phyloP scores from a whole-genome alignment of 2,797 vertebrate species.

The Poeciliopsis infans region DNA sequence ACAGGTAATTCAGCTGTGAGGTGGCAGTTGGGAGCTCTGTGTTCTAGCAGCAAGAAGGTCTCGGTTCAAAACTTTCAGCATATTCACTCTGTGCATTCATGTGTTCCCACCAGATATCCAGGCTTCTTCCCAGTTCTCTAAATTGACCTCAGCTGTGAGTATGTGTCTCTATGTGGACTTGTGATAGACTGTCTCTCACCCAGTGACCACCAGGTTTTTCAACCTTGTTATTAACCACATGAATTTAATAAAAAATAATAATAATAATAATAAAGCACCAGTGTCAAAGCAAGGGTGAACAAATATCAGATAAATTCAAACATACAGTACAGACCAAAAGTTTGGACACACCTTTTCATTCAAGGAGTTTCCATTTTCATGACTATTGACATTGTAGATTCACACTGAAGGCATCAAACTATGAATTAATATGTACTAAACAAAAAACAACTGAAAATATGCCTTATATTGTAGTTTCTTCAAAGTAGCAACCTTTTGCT shows the following conservation, averaged over 20 bases:
- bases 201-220: neutral
- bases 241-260: too few relatives aligned
- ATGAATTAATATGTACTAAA: too few relatives aligned
- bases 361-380: too few relatives aligned
- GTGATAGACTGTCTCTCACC: neutral
- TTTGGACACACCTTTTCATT: too few relatives aligned
- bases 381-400: too few relatives aligned
- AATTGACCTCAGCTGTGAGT: neutral
- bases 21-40: neutral
- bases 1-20: neutral
- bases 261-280: neutral
- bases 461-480: too few relatives aligned
- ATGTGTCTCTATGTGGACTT: neutral
- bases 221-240: neutral
- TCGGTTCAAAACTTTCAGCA: neutral
- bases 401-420: too few relatives aligned
- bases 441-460: too few relatives aligned
- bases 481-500: too few relatives aligned
- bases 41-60: neutral
- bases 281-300: conserved; percentile 1
- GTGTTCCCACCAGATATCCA: neutral
- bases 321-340: too few relatives aligned
- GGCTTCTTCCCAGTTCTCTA: neutral
- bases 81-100: neutral
- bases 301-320: neutral